Evolutionary conservation across 2,797 vertebrate genomes (phyloP).

Genomic region (Tachyglossus aculeatus): DNA sequence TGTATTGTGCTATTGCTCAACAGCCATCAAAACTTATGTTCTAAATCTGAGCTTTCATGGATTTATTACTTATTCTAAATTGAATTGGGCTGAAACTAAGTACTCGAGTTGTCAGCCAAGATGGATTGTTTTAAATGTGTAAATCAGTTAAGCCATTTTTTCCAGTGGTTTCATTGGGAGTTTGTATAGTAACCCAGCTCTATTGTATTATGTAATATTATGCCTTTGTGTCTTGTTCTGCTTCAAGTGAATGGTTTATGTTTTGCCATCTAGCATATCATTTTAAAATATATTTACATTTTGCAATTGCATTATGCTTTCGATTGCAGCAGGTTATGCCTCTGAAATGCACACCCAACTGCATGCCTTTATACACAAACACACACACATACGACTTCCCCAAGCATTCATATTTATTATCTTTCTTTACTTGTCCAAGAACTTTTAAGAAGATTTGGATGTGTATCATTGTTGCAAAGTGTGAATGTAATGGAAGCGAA

Average conservation of each 20-base stretch:
- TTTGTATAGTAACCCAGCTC: not conserved
- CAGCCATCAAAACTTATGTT: not conserved
- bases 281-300: not conserved
- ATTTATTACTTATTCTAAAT: accelerated
- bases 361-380: too few relatives aligned
- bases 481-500: too few relatives aligned
- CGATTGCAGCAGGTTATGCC: too few relatives aligned
- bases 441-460: too few relatives aligned
- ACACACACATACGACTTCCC: too few relatives aligned
- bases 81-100: not conserved
- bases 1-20: not conserved
- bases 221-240: not conserved
- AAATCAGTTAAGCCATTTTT: not conserved
- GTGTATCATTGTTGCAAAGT: too few relatives aligned
- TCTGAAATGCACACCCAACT: too few relatives aligned
- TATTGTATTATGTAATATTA: not conserved
- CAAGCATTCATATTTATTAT: too few relatives aligned
- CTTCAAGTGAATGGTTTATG: not conserved
- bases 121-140: too few relatives aligned
- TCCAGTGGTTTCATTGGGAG: not conserved
- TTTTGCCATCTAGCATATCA: not conserved
- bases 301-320: too few relatives aligned
- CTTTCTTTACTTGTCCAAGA: too few relatives aligned
- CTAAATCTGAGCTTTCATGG: not conserved
- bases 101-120: not conserved